These are phyloP conservation scores for Charina bottae DNA, from an alignment of 2,113 vertebrate genomes.

Conservation along the genomic window DNA sequence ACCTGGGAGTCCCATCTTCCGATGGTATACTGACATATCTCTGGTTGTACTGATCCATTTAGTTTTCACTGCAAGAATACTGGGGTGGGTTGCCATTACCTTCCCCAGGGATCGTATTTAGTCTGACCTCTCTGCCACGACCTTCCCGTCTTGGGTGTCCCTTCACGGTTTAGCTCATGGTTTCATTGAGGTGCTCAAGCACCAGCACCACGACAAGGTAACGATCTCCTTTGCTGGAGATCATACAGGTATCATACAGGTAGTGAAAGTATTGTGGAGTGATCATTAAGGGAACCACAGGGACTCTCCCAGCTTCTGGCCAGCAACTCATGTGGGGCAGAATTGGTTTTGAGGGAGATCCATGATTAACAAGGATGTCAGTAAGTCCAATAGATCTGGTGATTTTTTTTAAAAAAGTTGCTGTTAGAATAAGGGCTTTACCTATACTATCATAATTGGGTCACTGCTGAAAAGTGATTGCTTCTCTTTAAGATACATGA, in stretches of 20 bases:
- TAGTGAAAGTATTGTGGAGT: background rate
- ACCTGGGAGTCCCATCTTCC: too few relatives aligned
- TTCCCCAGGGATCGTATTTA: too few relatives aligned
- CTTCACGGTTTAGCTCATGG: too few relatives aligned
- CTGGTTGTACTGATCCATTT: too few relatives aligned
- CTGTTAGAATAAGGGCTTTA: background rate
- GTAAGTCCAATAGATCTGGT: background rate
- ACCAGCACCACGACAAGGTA: too few relatives aligned
- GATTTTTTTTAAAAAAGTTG: background rate
- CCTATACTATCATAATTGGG: background rate
- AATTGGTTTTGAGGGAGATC: background rate
- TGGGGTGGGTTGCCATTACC: too few relatives aligned
- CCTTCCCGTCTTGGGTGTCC: too few relatives aligned
- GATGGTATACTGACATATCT: too few relatives aligned
- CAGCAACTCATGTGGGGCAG: background rate
- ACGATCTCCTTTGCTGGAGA: too few relatives aligned
- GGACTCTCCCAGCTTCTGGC: background rate
- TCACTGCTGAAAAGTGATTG: conserved; percentile 66
- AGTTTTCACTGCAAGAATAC: too few relatives aligned
- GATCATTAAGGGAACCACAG: background rate
- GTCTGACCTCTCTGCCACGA: too few relatives aligned
- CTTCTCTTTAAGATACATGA: conserved; percentile 66
- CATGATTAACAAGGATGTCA: background rate
- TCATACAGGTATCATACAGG: background rate
- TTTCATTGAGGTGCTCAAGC: too few relatives aligned